phyloP scores from a whole-genome alignment of 1,140 invertebrate genomes.

The Coelopa frigida region DNA sequence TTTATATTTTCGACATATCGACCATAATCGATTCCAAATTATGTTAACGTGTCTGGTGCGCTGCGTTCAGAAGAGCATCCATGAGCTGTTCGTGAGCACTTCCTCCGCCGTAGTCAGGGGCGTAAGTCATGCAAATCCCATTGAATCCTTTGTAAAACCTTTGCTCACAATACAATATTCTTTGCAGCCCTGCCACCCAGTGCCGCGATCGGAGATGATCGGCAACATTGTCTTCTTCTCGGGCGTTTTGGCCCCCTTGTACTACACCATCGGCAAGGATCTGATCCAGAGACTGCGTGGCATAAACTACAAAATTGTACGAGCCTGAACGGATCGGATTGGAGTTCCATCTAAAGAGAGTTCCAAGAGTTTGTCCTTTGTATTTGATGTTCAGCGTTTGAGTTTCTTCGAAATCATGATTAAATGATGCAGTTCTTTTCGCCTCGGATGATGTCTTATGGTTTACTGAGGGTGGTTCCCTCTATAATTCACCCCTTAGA shows the following conservation, averaged over 20 bases:
- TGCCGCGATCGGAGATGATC: conserved; percentile 11
- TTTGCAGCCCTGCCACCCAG: background rate
- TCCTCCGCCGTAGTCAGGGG: background rate
- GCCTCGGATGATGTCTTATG: too few species aligned
- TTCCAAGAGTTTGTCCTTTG: too few species aligned
- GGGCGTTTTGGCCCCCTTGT: conserved; percentile 28
- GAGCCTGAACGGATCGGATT: too few species aligned
- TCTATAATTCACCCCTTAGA: too few species aligned
- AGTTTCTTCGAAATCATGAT: too few species aligned
- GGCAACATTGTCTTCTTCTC: conserved; percentile 28
- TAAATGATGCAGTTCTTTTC: too few species aligned
- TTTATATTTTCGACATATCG: background rate
- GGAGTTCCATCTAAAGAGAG: too few species aligned
- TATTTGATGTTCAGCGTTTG: too few species aligned
- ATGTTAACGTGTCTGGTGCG: conserved; percentile 12
- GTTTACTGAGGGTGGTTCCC: too few species aligned
- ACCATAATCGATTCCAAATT: too few species aligned
- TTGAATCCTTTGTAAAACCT: background rate
- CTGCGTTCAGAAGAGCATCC: conserved; percentile 7
- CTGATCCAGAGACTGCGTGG: conserved; percentile 16
- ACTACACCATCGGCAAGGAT: conserved; percentile 28
- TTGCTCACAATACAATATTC: too few species aligned
- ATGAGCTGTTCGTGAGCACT: background rate
- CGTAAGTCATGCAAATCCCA: background rate
- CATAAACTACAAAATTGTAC: conserved; percentile 14